Evolutionary conservation across 2,797 vertebrate species (phyloP).

Genomic region (Hirundo rustica): DNA sequence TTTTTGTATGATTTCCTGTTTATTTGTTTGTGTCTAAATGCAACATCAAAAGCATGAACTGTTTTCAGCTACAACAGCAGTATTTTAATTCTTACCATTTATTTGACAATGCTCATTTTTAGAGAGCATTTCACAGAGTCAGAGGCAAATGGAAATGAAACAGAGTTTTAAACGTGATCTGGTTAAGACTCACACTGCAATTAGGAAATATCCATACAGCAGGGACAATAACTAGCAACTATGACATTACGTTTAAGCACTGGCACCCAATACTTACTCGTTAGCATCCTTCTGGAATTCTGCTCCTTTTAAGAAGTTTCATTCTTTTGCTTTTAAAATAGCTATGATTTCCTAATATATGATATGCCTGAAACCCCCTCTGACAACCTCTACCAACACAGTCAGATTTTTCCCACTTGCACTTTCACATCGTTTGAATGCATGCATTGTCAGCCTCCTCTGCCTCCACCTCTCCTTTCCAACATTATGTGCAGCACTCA

Average conservation of each 20-base stretch:
- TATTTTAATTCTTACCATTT: background rate
- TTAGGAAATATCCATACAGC: background rate
- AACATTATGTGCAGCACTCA: constrained; percentile 1
- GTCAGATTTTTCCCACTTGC: constrained; percentile 46
- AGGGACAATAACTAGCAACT: background rate
- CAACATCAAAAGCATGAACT: background rate
- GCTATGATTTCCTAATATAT: constrained; percentile 29
- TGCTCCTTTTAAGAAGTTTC: constrained; percentile 28
- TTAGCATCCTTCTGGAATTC: constrained; percentile 19
- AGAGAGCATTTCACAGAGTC: background rate
- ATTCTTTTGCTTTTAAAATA: constrained; percentile 18
- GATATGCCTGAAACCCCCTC: background rate
- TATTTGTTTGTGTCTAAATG: background rate
- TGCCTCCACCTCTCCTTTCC: constrained; percentile 22
- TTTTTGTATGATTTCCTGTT: background rate
- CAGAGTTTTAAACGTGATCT: background rate
- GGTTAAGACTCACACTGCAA: background rate
- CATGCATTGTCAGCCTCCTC: constrained; percentile 50
- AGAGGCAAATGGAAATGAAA: background rate
- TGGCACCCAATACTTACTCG: background rate
- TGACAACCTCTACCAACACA: constrained; percentile 34
- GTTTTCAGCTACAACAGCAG: background rate
- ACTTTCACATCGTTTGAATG: constrained; percentile 43
- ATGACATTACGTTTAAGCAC: background rate
- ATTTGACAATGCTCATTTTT: background rate